Percentiles rank a stretch among this genome's conserved stretches.
These are phyloP conservation scores for Dicaeum eximium DNA, from an alignment of 2,113 vertebrate species.

Conservation along the genomic window DNA sequence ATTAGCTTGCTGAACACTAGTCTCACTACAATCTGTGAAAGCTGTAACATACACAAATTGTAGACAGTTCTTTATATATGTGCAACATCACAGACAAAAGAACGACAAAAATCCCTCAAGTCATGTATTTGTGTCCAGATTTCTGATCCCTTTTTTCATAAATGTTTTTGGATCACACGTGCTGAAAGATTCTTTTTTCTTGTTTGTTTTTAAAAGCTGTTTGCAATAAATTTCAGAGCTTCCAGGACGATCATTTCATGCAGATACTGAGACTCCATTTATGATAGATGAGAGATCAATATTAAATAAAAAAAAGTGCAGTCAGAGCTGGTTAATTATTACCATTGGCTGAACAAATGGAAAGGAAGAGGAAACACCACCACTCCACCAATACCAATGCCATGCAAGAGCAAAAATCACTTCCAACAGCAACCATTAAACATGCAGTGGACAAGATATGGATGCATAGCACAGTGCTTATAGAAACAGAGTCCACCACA, in stretches of 20 bases:
- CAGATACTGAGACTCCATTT: neutral
- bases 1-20: neutral
- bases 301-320: neutral
- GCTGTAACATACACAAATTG: neutral
- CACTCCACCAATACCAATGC: neutral
- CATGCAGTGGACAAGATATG: neutral
- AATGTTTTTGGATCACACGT: neutral
- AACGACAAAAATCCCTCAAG: neutral
- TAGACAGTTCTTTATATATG: neutral
- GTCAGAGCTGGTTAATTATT: neutral
- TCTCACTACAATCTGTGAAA: neutral
- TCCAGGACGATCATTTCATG: neutral
- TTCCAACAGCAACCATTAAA: neutral
- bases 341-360: neutral
- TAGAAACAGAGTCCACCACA: neutral
- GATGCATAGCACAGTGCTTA: neutral
- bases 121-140: neutral
- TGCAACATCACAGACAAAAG: neutral
- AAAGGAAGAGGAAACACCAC: neutral
- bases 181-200: neutral
- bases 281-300: accelerated
- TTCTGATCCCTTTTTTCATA: neutral
- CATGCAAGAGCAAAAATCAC: neutral
- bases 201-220: neutral
- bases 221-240: neutral